A percentile compares a stretch with the other conserved stretches of the same genome.
Evolutionary conservation across 2,797 vertebrate species (phyloP).

Genomic region (Denticeps clupeoides): DNA sequence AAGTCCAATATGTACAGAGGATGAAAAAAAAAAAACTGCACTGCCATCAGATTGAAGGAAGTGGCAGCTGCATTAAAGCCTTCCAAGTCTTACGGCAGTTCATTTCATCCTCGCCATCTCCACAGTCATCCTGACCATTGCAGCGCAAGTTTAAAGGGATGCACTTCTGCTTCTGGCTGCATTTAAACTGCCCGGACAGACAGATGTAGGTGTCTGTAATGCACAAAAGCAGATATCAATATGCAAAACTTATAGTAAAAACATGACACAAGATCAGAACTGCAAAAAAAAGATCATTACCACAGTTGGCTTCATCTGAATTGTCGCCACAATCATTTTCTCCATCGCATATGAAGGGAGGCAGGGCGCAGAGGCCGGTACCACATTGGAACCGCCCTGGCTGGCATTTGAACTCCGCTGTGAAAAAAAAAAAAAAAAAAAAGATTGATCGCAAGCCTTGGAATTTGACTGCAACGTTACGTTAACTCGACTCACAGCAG

Average conservation of each 20-base stretch:
- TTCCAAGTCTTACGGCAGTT: conserved; percentile 78
- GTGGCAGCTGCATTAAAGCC: too few species aligned
- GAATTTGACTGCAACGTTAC: too few species aligned
- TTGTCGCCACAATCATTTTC: conserved; percentile 97
- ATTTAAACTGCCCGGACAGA: conserved; percentile 92
- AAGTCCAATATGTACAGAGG: background rate
- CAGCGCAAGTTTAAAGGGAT: conserved; percentile 76
- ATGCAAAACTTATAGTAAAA: background rate
- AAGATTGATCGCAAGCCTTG: too few species aligned
- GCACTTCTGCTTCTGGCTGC: conserved; percentile 82
- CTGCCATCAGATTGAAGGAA: too few species aligned
- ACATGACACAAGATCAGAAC: background rate
- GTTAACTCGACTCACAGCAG: too few species aligned
- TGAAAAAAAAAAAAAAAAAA: conserved; percentile 14
- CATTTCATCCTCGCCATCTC: conserved; percentile 90
- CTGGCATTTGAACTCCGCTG: conserved; percentile 95
- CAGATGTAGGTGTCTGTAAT: conserved; percentile 84
- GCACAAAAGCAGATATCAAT: background rate
- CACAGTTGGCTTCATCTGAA: conserved; percentile 92
- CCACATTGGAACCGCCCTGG: conserved; percentile 93
- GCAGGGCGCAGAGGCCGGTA: conserved; percentile 89
- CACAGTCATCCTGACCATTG: conserved; percentile 92
- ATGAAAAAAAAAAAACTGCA: background rate
- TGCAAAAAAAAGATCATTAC: conserved; percentile 45
- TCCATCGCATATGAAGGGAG: conserved; percentile 95